phyloP scores from a whole-genome alignment of 2,888 invertebrate genomes.

The Tipula lateralis region DNA sequence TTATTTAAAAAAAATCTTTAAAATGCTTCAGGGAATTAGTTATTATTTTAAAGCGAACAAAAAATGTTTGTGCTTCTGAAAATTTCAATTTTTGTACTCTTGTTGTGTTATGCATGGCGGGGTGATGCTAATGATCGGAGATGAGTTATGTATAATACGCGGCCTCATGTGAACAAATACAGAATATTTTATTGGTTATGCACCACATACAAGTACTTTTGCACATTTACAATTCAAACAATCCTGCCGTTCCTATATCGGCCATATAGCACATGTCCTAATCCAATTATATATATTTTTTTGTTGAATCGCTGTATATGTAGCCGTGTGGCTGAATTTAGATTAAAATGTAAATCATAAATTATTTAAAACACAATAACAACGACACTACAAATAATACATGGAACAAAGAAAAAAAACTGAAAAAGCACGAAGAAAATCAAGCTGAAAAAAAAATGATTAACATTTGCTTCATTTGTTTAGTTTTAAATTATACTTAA shows the following conservation, averaged over 20 bases:
- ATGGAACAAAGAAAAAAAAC: not conserved
- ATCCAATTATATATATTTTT: not conserved
- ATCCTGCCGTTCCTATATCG: not conserved
- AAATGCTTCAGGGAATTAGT: not conserved
- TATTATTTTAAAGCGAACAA: not conserved
- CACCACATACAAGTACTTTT: not conserved
- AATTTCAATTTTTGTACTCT: not conserved
- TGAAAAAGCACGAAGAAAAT: not conserved
- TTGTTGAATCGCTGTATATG: not conserved
- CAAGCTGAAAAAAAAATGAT: not conserved
- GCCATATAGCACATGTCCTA: not conserved
- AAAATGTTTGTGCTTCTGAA: not conserved
- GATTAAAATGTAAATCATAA: not conserved
- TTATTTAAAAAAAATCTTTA: not conserved
- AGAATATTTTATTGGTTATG: not conserved
- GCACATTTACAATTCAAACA: not conserved
- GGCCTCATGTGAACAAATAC: not conserved
- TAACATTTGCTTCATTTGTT: constrained; percentile 11
- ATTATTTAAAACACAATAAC: not conserved
- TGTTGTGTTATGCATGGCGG: not conserved
- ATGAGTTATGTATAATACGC: not conserved
- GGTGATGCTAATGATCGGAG: not conserved
- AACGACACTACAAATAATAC: not conserved
- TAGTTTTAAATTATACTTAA: constrained; percentile 19
- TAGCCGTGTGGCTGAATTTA: not conserved